Percentiles rank a stretch among this genome's conserved stretches.
These are phyloP conservation scores for Miichthys miiuy DNA, from an alignment of 2,797 vertebrate genomes.

Conservation along the genomic window DNA sequence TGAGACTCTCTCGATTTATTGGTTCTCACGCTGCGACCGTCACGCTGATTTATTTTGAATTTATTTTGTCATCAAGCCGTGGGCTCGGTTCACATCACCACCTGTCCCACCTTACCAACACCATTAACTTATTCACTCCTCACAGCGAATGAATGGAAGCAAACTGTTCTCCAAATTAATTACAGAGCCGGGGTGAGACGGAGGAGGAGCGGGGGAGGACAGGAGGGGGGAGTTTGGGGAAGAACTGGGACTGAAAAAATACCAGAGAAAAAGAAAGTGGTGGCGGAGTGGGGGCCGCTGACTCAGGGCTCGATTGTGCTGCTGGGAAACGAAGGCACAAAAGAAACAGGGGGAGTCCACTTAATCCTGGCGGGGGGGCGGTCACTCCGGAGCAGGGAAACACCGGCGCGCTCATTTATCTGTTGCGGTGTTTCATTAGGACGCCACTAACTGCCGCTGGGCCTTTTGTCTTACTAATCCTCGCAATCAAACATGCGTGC, in stretches of 20 bases:
- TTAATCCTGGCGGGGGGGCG: slow-evolving; percentile 78
- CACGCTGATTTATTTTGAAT: slow-evolving; percentile 32
- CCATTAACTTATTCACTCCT: slow-evolving; percentile 48
- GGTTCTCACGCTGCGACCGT: slow-evolving; percentile 55
- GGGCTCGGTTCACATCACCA: slow-evolving; percentile 25
- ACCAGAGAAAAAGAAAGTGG: slow-evolving; percentile 41
- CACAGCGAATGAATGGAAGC: slow-evolving; percentile 37
- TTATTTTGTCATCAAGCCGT: slow-evolving; percentile 26
- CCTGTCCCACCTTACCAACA: slow-evolving; percentile 50
- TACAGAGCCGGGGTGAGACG: slow-evolving; percentile 11
- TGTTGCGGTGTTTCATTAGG: slow-evolving; percentile 78
- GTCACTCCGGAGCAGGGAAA: slow-evolving; percentile 68
- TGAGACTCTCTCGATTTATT: slow-evolving; percentile 11
- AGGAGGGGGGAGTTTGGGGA: background rate
- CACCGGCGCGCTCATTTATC: slow-evolving; percentile 76
- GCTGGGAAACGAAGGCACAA: slow-evolving; percentile 80
- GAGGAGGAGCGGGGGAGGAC: background rate
- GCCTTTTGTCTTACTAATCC: slow-evolving; percentile 77
- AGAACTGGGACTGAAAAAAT: slow-evolving; percentile 13
- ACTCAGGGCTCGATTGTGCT: slow-evolving; percentile 72
- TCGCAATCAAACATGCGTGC: slow-evolving; percentile 70
- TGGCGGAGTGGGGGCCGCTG: slow-evolving; percentile 19
- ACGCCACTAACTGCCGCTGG: slow-evolving; percentile 61
- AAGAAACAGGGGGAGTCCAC: slow-evolving; percentile 82
- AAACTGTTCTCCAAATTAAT: slow-evolving; percentile 53